A percentile compares a stretch with the other conserved stretches of the same genome.
Conservation (phyloP, 2,888 invertebrate genomes). For the Hypena proboscidalis region DNA sequence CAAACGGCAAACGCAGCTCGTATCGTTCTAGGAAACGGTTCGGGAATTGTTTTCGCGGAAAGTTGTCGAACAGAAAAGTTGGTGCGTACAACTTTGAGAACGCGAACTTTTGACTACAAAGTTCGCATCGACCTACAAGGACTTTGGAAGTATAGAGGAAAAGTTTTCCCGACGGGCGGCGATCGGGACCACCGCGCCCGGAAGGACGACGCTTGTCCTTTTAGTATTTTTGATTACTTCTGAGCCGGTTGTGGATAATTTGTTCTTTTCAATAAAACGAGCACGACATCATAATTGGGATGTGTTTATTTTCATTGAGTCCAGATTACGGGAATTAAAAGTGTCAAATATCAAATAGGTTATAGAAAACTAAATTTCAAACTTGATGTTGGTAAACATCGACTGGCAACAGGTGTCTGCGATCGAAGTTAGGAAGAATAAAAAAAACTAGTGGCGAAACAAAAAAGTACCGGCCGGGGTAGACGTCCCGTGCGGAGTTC, state of each 20-base stretch:
- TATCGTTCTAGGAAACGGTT: slow-evolving; percentile 30
- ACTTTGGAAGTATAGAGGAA: slow-evolving; percentile 56
- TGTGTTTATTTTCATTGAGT: slow-evolving; percentile 5
- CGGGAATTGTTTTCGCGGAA: slow-evolving; percentile 65
- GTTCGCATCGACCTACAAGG: slow-evolving; percentile 67
- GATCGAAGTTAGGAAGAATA: slow-evolving; percentile 21
- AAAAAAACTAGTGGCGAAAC: slow-evolving; percentile 28
- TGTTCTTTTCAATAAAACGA: slow-evolving; percentile 4
- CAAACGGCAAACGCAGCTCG: slow-evolving; percentile 26
- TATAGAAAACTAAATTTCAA: slow-evolving; percentile 15
- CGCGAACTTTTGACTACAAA: slow-evolving; percentile 75
- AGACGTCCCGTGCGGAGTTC: slow-evolving; percentile 51
- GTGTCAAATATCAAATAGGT: slow-evolving; percentile 16
- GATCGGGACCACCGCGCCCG: slow-evolving; percentile 43
- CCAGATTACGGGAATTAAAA: not conserved
- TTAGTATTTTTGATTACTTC: slow-evolving; percentile 29
- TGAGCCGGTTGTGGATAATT: slow-evolving; percentile 9
- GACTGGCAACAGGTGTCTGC: slow-evolving; percentile 36
- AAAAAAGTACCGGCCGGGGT: slow-evolving; percentile 39
- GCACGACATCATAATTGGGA: not conserved
- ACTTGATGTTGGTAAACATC: slow-evolving; percentile 32
- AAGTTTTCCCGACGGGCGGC: slow-evolving; percentile 62
- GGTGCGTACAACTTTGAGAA: slow-evolving; percentile 71
- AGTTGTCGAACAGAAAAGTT: slow-evolving; percentile 70
- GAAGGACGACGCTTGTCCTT: slow-evolving; percentile 42